Conservation (phyloP, 2,113 vertebrate genomes). For the Eurypyga helias region DNA sequence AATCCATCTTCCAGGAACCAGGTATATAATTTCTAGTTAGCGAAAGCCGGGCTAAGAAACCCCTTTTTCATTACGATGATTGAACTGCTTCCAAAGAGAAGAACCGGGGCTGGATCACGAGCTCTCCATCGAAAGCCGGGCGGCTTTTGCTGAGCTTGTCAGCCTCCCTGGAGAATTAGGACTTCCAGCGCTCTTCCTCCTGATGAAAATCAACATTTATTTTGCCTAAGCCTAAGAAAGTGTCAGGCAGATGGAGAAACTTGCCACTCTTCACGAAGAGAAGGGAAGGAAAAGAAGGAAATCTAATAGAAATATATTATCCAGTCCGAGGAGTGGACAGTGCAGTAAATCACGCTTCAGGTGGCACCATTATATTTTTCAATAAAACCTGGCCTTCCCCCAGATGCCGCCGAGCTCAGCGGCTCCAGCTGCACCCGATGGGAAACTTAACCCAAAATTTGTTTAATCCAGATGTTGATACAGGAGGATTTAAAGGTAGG, state of each 20-base stretch:
- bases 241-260: slow-evolving; percentile 35
- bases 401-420: background rate
- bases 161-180: background rate
- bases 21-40: slow-evolving; percentile 74
- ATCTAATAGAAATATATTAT: slow-evolving; percentile 59
- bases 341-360: slow-evolving; percentile 35
- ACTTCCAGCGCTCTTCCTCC: background rate
- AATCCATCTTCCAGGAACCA: slow-evolving; percentile 68
- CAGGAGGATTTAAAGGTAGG: background rate
- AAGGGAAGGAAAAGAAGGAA: slow-evolving; percentile 10
- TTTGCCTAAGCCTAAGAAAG: slow-evolving; percentile 46
- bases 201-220: slow-evolving; percentile 64
- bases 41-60: slow-evolving; percentile 13
- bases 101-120: background rate
- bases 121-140: background rate
- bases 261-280: background rate
- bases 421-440: background rate
- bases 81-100: slow-evolving; percentile 37
- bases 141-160: slow-evolving; percentile 51
- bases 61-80: slow-evolving; percentile 60
- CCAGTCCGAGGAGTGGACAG: background rate
- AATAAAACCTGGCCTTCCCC: slow-evolving; percentile 6
- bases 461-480: background rate
- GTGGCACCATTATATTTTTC: slow-evolving; percentile 40
- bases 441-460: background rate